Conservation (phyloP, 2,888 invertebrate species). For the Lithophane semibrunnea region DNA sequence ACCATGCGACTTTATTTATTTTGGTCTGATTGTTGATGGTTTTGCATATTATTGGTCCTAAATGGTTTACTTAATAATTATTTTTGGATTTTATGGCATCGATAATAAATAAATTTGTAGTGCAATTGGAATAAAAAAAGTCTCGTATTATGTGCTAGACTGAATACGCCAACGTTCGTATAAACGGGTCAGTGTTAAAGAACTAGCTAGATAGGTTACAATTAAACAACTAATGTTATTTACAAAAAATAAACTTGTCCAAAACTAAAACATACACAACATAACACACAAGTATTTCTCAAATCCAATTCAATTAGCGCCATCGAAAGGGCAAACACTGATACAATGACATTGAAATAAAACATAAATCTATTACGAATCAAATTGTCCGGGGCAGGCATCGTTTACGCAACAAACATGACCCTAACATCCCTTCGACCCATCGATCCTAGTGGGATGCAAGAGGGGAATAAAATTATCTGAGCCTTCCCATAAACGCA, state of each 20-base stretch:
- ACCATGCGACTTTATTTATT: conserved; percentile 65
- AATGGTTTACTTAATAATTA: not conserved
- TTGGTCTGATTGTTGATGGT: conserved; percentile 51
- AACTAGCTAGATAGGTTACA: not conserved
- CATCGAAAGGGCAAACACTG: conserved; percentile 67
- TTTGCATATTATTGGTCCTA: conserved; percentile 48
- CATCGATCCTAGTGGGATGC: conserved; percentile 73
- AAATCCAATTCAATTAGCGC: conserved; percentile 60
- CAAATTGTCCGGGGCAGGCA: conserved; percentile 82
- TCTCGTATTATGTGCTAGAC: not conserved
- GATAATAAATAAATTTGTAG: not conserved
- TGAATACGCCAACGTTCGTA: too few species aligned
- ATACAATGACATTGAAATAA: conserved; percentile 77
- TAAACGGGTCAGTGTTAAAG: not conserved
- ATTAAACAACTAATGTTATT: not conserved
- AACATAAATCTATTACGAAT: conserved; percentile 84
- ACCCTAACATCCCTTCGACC: conserved; percentile 81
- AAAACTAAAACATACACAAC: not conserved
- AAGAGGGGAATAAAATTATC: conserved; percentile 88
- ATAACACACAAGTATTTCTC: not conserved
- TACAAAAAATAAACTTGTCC: not conserved
- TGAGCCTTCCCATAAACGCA: conserved; percentile 76
- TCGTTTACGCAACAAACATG: conserved; percentile 85
- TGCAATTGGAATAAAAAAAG: not conserved
- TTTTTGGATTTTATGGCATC: not conserved